Conservation (phyloP, 2,888 invertebrate genomes). For the Pristionchus exspectatus region DNA sequence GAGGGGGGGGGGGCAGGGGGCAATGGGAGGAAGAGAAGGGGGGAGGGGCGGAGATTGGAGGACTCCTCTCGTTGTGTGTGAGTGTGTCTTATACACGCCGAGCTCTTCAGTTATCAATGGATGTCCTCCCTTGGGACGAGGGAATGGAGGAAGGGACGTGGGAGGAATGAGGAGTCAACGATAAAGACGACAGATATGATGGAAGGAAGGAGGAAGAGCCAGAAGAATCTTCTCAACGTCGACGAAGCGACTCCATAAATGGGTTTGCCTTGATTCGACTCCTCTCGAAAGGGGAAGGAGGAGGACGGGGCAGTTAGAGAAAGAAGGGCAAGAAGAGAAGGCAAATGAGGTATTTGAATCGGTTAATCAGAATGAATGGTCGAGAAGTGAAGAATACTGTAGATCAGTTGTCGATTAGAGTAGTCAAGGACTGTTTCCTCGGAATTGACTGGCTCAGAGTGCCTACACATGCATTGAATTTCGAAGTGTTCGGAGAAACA, state of each 20-base stretch:
- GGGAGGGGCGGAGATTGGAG: conserved; percentile 22
- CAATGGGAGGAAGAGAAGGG: not conserved
- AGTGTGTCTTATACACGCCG: not conserved
- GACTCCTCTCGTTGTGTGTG: not conserved
- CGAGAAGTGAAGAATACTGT: not conserved
- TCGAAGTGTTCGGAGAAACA: not conserved
- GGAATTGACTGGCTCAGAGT: not conserved
- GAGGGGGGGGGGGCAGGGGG: conserved; percentile 32
- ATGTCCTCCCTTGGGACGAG: not conserved
- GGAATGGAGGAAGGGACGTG: not conserved
- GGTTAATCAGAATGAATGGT: not conserved
- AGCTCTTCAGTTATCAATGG: conserved; percentile 8
- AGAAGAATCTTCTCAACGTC: not conserved
- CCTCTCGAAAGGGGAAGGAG: conserved; percentile 3
- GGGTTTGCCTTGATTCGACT: conserved; percentile 11
- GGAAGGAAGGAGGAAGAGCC: not conserved
- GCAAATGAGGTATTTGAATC: not conserved
- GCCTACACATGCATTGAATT: not conserved
- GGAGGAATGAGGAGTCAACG: not conserved
- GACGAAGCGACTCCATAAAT: not conserved
- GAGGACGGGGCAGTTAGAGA: no score
- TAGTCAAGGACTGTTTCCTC: not conserved
- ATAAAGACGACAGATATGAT: not conserved
- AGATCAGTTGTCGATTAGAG: not conserved
- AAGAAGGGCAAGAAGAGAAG: not conserved